These are phyloP conservation scores for Eutolmus rufibarbis DNA, from an alignment of 2,888 invertebrate species.

Conservation along the genomic window DNA sequence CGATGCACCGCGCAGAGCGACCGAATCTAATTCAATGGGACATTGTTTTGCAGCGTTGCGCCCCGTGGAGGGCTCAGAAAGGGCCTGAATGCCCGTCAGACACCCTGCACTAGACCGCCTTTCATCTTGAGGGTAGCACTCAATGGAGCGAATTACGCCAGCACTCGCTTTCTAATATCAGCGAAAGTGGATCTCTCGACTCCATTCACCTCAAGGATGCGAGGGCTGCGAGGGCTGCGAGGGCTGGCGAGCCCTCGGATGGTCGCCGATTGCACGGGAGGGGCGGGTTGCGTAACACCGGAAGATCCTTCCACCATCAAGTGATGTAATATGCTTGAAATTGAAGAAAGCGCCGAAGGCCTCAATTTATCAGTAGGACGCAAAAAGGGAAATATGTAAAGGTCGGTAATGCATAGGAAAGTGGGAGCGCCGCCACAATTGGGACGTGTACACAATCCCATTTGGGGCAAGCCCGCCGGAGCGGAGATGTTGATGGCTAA, in stretches of 20 bases:
- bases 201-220: neutral
- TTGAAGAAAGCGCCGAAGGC: conserved; percentile 7
- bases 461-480: neutral
- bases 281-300: neutral
- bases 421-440: neutral
- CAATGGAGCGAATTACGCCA: neutral
- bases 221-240: neutral
- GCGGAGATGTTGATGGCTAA: neutral
- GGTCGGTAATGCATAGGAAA: neutral
- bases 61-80: neutral
- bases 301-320: neutral
- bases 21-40: conserved; percentile 25
- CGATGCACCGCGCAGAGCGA: conserved; percentile 14
- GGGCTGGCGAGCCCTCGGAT: neutral
- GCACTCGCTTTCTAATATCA: neutral
- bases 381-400: conserved; percentile 11
- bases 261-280: neutral
- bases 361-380: conserved; percentile 1
- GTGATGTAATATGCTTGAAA: neutral
- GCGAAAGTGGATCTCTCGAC: neutral
- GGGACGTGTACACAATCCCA: neutral
- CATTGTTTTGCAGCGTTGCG: conserved; percentile 3
- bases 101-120: neutral
- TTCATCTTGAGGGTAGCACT: neutral
- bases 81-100: conserved; percentile 15